phyloP scores from a whole-genome alignment of 37 sponge, comb jelly and placozoan species.

The Chondrilla cf. caribensis region DNA sequence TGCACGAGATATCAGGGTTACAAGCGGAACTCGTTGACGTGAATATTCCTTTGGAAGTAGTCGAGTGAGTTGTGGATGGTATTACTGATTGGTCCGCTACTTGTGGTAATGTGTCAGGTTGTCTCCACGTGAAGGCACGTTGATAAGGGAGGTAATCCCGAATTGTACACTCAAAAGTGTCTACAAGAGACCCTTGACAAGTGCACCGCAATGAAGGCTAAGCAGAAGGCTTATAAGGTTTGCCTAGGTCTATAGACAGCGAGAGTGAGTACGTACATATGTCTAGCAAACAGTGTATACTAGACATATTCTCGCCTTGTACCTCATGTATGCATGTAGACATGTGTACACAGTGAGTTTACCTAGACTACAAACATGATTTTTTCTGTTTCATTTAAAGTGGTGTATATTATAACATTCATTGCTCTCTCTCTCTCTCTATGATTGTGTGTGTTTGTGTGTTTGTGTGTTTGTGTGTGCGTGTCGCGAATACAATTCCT shows the following conservation, averaged over 20 bases:
- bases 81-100: too few species aligned
- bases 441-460: not conserved
- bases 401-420: too few species aligned
- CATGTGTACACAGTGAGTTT: too few species aligned
- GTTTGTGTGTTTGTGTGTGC: not conserved
- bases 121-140: slow-evolving; percentile 50
- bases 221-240: slow-evolving; percentile 22
- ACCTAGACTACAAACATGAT: too few species aligned
- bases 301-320: too few species aligned
- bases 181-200: slow-evolving; percentile 21
- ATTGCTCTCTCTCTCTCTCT: too few species aligned
- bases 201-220: slow-evolving; percentile 19
- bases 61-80: slow-evolving; percentile 48
- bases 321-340: too few species aligned
- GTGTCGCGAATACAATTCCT: not conserved
- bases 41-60: slow-evolving; percentile 58
- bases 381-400: too few species aligned
- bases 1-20: slow-evolving; percentile 1
- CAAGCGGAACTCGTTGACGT: slow-evolving; percentile 49
- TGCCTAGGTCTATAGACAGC: too few species aligned
- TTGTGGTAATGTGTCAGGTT: too few species aligned
- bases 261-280: too few species aligned
- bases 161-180: slow-evolving; percentile 53
- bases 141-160: slow-evolving; percentile 68
- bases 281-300: too few species aligned